Base-by-base conservation (phyloP, 2,797 vertebrate genomes). In the Neopelma chrysocephalum region DNA sequence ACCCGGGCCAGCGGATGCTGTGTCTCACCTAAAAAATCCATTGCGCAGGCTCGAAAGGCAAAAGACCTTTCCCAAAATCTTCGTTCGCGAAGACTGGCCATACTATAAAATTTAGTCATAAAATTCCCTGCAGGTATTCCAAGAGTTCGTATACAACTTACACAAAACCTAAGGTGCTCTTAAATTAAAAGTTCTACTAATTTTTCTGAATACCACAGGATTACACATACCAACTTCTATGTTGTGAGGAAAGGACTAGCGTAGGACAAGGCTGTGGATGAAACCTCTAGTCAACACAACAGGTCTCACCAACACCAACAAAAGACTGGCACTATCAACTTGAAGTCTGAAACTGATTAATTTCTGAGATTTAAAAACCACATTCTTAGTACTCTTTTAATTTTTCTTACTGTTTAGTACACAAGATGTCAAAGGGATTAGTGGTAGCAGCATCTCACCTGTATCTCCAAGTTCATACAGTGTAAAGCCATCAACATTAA, bases 381-480 rank as follows among this genome's bases (percentile, higher is more conserved):
- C 31, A 25, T 60, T 69, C 20, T 69, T 66, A 40, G 6, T 15
- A 14, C 2, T 47, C 14, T 47, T 23, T 48, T 64, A 19, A 19
- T 34, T 69, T 82, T 73, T 48, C 29, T 47, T 38, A 73, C 31
- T 32, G 7, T 48, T 71, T 58, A 75, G 5, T 19, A 81, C 18
- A 56, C 27, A 17, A 71, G 7, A 65, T 42, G 25, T 5, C 9
- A 27, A 50, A 81, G 20, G n/a, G 15, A 26, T 87, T 53, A 69
- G 68, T 26, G 27, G n/a, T 5, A 76, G 34, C 43, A 81, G 7
- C 9, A 47, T 40, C 70, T 96, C 97, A 99, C 99, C 99, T 94
- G 99, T 99, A 89, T 99, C 99, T 96, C 99, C 99, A 21, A 99
- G 98, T 96, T 99, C 99, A 87, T 99, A 99, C 8, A 99, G 95